These are phyloP conservation scores for Lagopus leucura DNA, from an alignment of 2,113 vertebrate genomes.

Conservation along the genomic window DNA sequence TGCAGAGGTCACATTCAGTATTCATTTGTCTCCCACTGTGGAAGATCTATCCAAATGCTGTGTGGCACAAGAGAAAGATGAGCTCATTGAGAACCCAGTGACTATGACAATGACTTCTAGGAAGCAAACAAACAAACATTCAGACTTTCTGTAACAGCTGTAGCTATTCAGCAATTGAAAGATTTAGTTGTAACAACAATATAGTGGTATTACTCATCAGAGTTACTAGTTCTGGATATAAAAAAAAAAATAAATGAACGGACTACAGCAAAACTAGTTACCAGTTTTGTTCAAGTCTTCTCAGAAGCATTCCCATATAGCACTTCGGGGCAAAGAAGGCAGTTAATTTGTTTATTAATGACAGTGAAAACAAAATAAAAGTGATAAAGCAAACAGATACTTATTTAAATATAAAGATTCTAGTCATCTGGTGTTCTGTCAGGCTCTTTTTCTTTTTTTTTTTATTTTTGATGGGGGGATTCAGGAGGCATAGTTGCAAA, in stretches of 20 bases:
- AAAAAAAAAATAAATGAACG: not conserved
- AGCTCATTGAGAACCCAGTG: not conserved
- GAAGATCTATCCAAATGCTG: not conserved
- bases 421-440: not conserved
- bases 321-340: constrained; percentile 2
- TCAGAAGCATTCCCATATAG: not conserved
- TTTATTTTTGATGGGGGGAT: not conserved
- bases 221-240: not conserved
- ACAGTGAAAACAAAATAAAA: constrained; percentile 25
- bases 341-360: constrained; percentile 53
- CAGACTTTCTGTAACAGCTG: not conserved
- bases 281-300: not conserved
- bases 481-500: constrained; percentile 62
- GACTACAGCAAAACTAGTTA: not conserved
- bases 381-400: constrained; percentile 2
- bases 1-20: rapidly evolving
- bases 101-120: not conserved
- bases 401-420: constrained; percentile 36
- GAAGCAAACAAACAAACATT: not conserved
- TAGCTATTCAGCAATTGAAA: not conserved
- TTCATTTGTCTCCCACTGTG: not conserved
- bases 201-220: not conserved
- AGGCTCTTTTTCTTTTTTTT: not conserved
- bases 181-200: not conserved
- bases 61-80: not conserved